These are phyloP conservation scores for Scortum barcoo DNA, from an alignment of 2,113 vertebrate genomes.

Conservation along the genomic window DNA sequence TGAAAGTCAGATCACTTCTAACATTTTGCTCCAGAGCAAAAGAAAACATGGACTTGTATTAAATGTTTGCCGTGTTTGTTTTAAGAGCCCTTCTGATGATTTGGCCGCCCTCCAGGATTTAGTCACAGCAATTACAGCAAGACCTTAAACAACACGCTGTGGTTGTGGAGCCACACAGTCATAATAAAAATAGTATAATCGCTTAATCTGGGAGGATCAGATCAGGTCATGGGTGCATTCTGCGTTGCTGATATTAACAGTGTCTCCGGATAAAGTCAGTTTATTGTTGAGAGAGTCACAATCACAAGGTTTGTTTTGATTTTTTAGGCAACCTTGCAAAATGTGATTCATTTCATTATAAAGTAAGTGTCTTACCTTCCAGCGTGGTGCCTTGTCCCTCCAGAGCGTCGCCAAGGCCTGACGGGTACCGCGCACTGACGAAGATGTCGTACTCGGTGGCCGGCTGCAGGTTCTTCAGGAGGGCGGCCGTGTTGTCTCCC, in stretches of 20 bases:
- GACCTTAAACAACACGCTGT: constrained; percentile 38
- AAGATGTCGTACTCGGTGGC: constrained; percentile 86
- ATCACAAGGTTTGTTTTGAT: too few relatives aligned
- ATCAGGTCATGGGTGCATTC: neutral
- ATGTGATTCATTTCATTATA: too few relatives aligned
- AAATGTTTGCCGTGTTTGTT: constrained; percentile 28
- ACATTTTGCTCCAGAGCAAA: neutral
- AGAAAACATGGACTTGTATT: neutral
- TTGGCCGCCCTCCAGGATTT: constrained; percentile 31
- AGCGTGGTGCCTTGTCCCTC: constrained; percentile 88
- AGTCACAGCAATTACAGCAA: constrained; percentile 42
- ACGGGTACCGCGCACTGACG: constrained; percentile 87
- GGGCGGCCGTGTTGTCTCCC: constrained; percentile 76
- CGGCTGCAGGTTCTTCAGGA: constrained; percentile 85
- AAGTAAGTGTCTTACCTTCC: constrained; percentile 88
- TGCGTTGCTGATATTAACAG: neutral
- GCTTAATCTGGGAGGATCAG: constrained; percentile 12
- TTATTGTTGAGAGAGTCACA: neutral
- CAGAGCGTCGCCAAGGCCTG: constrained; percentile 87
- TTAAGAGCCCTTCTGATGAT: constrained; percentile 5
- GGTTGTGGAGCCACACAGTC: constrained; percentile 9
- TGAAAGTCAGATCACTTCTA: constrained; percentile 4
- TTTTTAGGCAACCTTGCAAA: too few relatives aligned
- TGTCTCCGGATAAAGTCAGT: neutral
- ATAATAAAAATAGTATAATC: constrained; percentile 25